phyloP scores from a whole-genome alignment of 2,113 vertebrate species.

The Hyperoodon ampullatus region DNA sequence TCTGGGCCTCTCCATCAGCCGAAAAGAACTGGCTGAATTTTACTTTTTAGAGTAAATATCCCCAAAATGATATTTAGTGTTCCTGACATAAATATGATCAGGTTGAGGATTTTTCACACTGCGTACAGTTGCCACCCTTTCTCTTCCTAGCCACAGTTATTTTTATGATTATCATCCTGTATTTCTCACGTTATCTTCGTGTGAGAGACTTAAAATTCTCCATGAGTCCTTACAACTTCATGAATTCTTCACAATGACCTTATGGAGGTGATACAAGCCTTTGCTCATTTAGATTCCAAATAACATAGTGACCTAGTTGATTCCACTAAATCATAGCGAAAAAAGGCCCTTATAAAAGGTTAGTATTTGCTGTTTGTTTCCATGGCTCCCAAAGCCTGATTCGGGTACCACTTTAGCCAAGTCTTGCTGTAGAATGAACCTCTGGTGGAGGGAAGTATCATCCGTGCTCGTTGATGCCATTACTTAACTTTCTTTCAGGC shows the following conservation, averaged over 20 bases:
- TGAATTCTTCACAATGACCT: neutral
- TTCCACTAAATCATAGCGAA: neutral
- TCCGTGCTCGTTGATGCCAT: fast-evolving
- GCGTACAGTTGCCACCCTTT: too few relatives aligned
- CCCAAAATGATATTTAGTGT: neutral
- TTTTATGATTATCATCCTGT: neutral
- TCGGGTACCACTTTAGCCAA: neutral
- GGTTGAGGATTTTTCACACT: neutral
- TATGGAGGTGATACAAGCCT: neutral
- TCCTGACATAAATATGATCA: neutral
- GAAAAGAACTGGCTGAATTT: neutral
- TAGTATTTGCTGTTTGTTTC: neutral
- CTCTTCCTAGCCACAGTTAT: neutral
- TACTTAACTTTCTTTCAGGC: neutral
- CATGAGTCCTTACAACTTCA: neutral
- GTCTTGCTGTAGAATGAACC: neutral
- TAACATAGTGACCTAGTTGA: neutral
- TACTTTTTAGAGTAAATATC: neutral
- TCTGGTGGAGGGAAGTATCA: neutral
- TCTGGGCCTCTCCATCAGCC: neutral
- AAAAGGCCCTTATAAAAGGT: neutral
- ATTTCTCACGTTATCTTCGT: neutral
- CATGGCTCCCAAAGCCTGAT: neutral
- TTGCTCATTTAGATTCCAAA: neutral
- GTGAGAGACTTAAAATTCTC: neutral